These are phyloP conservation scores for Apis dorsata DNA, from an alignment of 1,140 invertebrate species.

Conservation along the genomic window DNA sequence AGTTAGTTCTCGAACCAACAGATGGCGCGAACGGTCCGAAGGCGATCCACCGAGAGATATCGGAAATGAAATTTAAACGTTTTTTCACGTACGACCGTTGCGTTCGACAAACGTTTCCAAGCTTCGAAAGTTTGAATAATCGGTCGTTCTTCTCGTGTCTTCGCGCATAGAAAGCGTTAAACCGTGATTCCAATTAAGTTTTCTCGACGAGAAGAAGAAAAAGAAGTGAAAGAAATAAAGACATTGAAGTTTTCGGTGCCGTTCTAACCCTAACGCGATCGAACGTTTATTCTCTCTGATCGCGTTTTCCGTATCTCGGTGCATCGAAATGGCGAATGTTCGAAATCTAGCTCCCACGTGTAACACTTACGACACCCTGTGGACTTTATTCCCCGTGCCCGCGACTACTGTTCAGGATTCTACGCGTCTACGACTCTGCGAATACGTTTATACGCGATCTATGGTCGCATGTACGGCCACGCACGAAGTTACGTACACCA, in stretches of 20 bases:
- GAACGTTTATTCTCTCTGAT: not conserved
- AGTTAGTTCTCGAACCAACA: slow-evolving; percentile 54
- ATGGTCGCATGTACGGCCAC: not conserved
- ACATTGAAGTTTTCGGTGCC: not conserved
- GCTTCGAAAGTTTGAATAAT: not conserved
- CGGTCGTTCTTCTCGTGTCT: too few species aligned
- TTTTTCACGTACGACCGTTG: not conserved
- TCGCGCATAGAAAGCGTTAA: too few species aligned
- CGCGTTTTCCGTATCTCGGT: not conserved
- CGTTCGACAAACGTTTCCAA: not conserved
- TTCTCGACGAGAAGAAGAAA: too few species aligned
- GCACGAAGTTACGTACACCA: slow-evolving; percentile 8
- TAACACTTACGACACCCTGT: slow-evolving; percentile 28
- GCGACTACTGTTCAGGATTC: not conserved
- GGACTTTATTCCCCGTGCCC: not conserved
- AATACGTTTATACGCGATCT: slow-evolving; percentile 4
- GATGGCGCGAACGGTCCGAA: slow-evolving; percentile 65
- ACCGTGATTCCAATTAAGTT: too few species aligned
- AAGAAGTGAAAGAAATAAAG: too few species aligned
- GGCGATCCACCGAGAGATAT: slow-evolving; percentile 25
- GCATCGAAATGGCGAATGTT: not conserved
- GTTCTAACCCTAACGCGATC: not conserved
- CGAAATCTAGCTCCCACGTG: slow-evolving; percentile 15
- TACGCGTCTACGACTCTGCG: slow-evolving; percentile 27
- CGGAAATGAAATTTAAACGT: not conserved